Conservation (phyloP, 2,888 invertebrate genomes). For the Brachyptera risi region DNA sequence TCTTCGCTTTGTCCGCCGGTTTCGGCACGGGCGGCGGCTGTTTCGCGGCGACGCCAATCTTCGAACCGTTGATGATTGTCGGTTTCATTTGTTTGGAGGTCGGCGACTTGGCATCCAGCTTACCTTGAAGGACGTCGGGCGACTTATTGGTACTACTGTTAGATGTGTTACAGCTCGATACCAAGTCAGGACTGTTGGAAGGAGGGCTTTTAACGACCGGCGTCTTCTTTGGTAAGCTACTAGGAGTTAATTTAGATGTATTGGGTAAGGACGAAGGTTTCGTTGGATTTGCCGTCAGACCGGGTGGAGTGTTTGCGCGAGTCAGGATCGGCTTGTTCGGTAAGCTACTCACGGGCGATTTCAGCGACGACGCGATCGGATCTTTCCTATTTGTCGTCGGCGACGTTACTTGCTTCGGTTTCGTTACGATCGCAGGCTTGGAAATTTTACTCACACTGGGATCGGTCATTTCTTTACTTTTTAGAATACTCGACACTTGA, state of each 20-base stretch:
- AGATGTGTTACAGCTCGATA: conserved; percentile 58
- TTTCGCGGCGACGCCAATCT: neutral
- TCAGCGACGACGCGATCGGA: conserved; percentile 36
- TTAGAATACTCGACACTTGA: neutral
- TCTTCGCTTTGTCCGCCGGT: neutral
- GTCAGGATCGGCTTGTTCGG: conserved; percentile 42
- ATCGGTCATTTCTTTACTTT: conserved; percentile 1
- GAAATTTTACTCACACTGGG: neutral
- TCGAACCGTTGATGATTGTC: neutral
- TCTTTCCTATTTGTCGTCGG: conserved; percentile 29
- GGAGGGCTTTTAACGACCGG: conserved; percentile 43
- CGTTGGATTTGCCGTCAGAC: conserved; percentile 39
- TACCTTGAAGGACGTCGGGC: conserved; percentile 42
- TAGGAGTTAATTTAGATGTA: conserved; percentile 19
- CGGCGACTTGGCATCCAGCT: neutral
- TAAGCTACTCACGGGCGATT: conserved; percentile 43
- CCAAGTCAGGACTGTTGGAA: conserved; percentile 65
- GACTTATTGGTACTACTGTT: conserved; percentile 21
- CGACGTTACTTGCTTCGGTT: neutral
- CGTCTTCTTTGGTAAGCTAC: conserved; percentile 19
- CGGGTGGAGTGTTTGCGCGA: conserved; percentile 16
- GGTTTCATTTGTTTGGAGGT: neutral
- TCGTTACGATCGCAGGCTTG: neutral
- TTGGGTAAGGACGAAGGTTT: no score
- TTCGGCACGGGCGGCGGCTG: neutral